phyloP scores from a whole-genome alignment of 2,797 vertebrate genomes.

The Labroides dimidiatus region DNA sequence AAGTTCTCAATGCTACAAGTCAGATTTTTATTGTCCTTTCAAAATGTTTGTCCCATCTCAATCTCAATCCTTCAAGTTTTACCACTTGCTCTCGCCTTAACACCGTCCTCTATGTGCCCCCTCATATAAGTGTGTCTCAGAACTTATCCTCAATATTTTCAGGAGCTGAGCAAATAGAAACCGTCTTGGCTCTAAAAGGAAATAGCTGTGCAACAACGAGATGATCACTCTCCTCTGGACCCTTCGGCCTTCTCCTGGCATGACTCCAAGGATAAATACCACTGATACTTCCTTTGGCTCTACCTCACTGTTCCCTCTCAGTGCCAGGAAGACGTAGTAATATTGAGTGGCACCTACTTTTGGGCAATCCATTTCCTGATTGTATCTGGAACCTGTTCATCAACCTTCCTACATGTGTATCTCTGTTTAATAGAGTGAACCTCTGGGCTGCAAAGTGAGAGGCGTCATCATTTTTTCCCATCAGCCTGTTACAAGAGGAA shows the following conservation, averaged over 20 bases:
- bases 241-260: slow-evolving; percentile 11
- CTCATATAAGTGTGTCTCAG: not conserved
- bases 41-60: too few species aligned
- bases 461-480: not conserved
- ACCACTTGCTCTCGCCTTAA: not conserved
- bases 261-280: slow-evolving; percentile 16
- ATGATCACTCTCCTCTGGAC: slow-evolving; percentile 25
- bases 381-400: slow-evolving; percentile 28
- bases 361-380: slow-evolving; percentile 21
- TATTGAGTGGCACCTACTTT: slow-evolving; percentile 7
- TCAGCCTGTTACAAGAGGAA: too few species aligned
- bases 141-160: slow-evolving; percentile 15
- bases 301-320: not conserved
- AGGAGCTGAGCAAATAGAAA: slow-evolving; percentile 18
- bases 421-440: not conserved
- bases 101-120: slow-evolving; percentile 1
- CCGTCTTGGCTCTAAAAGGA: slow-evolving; percentile 12
- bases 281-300: slow-evolving; percentile 19
- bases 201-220: slow-evolving; percentile 27
- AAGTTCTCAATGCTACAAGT: too few species aligned
- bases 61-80: too few species aligned
- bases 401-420: slow-evolving; percentile 4
- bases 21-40: too few species aligned
- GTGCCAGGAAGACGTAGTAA: slow-evolving; percentile 16
- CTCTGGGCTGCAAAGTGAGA: not conserved